phyloP scores from a whole-genome alignment of 2,888 invertebrate species.

The Oscheius sp. region DNA sequence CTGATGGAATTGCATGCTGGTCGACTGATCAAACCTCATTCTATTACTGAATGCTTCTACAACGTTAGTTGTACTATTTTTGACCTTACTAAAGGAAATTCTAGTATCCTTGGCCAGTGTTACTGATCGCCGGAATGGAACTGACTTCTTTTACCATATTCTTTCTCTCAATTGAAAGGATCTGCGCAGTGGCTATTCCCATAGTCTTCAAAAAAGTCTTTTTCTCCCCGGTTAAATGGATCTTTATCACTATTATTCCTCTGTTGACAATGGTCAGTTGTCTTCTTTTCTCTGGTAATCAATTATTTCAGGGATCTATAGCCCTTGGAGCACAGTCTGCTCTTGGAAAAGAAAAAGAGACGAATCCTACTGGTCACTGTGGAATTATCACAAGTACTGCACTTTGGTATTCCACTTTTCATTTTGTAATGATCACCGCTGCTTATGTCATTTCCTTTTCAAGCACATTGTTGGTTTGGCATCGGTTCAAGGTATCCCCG shows the following conservation, averaged over 20 bases:
- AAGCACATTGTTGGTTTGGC: slow-evolving; percentile 26
- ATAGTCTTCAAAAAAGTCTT: slow-evolving; percentile 54
- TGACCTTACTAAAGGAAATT: neutral
- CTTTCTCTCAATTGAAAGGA: slow-evolving; percentile 59
- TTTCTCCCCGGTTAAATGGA: slow-evolving; percentile 41
- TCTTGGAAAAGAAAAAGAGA: neutral
- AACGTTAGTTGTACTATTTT: neutral
- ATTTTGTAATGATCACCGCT: slow-evolving; percentile 56
- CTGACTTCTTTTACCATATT: slow-evolving; percentile 60
- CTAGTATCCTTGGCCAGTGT: slow-evolving; percentile 60
- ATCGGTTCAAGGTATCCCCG: neutral
- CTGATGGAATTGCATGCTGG: neutral
- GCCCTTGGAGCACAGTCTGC: slow-evolving; percentile 1
- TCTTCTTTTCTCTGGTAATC: neutral
- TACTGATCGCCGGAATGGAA: slow-evolving; percentile 62
- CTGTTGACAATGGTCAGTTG: slow-evolving; percentile 7
- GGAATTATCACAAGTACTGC: slow-evolving; percentile 32
- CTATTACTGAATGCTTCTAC: slow-evolving; percentile 14
- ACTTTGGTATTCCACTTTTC: slow-evolving; percentile 59
- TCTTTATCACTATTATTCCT: slow-evolving; percentile 35
- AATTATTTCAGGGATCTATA: slow-evolving; percentile 3
- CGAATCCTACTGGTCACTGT: slow-evolving; percentile 4
- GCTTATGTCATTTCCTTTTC: slow-evolving; percentile 59
- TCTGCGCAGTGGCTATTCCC: slow-evolving; percentile 51
- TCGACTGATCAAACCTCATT: neutral